These are phyloP conservation scores for Hyperopisus bebe DNA, from an alignment of 2,113 vertebrate species.

Conservation along the genomic window DNA sequence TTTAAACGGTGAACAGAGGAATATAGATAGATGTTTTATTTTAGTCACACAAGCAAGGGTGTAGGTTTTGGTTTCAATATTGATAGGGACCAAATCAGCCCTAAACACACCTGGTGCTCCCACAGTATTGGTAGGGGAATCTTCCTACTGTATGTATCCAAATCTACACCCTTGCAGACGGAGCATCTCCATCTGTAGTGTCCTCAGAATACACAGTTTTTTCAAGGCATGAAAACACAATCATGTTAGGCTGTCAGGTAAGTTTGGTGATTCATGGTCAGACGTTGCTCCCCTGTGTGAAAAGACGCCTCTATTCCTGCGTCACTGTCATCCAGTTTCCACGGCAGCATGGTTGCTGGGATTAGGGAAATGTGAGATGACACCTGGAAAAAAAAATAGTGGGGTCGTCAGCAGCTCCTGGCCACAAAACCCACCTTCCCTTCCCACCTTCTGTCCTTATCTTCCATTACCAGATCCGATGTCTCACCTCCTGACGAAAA, in stretches of 20 bases:
- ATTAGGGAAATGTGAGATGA: slow-evolving; percentile 15
- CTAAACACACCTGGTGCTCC: neutral
- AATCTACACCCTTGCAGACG: neutral
- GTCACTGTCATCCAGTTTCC: neutral
- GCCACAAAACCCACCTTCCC: neutral
- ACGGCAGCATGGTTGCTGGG: neutral
- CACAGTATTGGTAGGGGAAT: neutral
- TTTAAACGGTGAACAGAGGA: neutral
- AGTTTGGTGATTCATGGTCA: neutral
- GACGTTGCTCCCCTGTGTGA: neutral
- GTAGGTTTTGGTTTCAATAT: neutral
- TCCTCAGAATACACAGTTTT: neutral
- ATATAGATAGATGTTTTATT: neutral
- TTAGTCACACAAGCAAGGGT: neutral
- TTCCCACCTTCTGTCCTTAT: neutral
- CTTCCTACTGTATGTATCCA: neutral
- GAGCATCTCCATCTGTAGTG: neutral
- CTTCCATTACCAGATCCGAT: neutral
- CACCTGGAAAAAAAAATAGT: neutral
- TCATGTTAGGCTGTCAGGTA: neutral
- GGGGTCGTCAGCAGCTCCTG: neutral
- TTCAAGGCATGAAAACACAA: neutral
- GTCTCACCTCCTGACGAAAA: neutral
- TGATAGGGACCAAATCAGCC: neutral
- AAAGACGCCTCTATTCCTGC: neutral